Conservation (phyloP, 2,113 vertebrate genomes). For the Taurulus bubalis region DNA sequence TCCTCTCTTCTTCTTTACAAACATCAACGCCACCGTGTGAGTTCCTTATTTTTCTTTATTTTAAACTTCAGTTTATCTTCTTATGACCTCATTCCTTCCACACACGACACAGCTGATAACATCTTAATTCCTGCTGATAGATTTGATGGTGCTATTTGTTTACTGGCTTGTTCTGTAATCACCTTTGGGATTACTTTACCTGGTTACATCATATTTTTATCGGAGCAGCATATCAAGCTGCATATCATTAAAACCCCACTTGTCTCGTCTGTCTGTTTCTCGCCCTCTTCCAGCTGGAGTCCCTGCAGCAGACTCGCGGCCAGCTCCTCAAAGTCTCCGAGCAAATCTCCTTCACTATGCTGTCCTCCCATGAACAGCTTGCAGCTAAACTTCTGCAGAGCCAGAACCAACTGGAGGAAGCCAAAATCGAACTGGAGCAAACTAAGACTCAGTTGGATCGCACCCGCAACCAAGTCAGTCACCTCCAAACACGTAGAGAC, state of each 20-base stretch:
- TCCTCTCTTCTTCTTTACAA: conserved; percentile 10
- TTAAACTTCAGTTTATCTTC: background rate
- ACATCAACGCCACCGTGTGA: rapidly evolving
- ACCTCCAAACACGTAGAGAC: conserved; percentile 74
- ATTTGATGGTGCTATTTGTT: background rate
- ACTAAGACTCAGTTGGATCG: conserved; percentile 31
- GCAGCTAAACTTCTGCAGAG: conserved; percentile 80
- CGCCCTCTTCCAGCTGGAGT: conserved; percentile 72
- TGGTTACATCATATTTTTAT: background rate
- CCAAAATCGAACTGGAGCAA: conserved; percentile 77
- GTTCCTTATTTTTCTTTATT: conserved; percentile 27
- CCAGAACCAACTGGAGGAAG: conserved; percentile 71
- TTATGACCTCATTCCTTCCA: background rate
- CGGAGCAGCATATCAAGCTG: background rate
- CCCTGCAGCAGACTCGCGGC: conserved; percentile 80
- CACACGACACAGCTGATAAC: background rate
- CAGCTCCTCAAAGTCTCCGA: conserved; percentile 84
- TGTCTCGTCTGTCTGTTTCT: background rate
- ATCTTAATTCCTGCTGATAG: background rate
- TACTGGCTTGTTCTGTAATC: background rate
- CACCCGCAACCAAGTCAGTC: conserved; percentile 11
- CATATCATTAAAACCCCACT: background rate
- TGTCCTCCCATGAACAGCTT: conserved; percentile 86
- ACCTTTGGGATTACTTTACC: background rate
- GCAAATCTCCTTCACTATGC: conserved; percentile 83